Percentiles rank a stretch among this genome's conserved stretches.
Conservation (phyloP, 2,888 invertebrate species). For the Drosophila limbata region DNA sequence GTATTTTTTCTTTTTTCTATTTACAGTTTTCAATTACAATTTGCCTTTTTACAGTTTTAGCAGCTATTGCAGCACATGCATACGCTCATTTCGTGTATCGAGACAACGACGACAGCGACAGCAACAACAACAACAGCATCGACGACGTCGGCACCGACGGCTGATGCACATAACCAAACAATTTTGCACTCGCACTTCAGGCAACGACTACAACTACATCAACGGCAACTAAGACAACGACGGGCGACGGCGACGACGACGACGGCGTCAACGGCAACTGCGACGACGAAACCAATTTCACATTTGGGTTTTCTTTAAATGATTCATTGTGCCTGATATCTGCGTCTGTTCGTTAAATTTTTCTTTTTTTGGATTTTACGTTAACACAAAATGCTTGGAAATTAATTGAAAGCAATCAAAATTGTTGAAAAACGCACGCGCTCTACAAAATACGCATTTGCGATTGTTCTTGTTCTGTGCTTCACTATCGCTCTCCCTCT, state of each 20-base stretch:
- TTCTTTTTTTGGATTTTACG: too few relatives aligned
- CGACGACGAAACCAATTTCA: constrained; percentile 8
- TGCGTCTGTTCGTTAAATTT: not conserved
- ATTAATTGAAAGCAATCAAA: constrained; percentile 17
- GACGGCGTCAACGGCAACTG: constrained; percentile 11
- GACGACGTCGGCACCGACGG: constrained; percentile 17
- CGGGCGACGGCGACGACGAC: constrained; percentile 9
- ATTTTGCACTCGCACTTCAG: constrained; percentile 33
- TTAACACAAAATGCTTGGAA: constrained; percentile 27
- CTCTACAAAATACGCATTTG: constrained; percentile 41
- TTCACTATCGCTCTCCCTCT: constrained; percentile 22
- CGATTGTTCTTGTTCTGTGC: constrained; percentile 27
- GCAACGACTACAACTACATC: constrained; percentile 2
- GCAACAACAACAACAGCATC: constrained; percentile 20
- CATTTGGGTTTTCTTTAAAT: not conserved
- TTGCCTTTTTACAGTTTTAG: not conserved
- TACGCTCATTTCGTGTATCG: constrained; percentile 9
- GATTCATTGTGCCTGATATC: constrained; percentile 17
- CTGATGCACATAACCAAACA: constrained; percentile 59
- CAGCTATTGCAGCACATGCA: constrained; percentile 20
- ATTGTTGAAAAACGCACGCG: constrained; percentile 38
- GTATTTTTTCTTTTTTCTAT: constrained; percentile 9
- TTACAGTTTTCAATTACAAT: constrained; percentile 18
- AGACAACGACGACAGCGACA: not conserved
- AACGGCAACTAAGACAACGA: not conserved